Base-by-base conservation (phyloP, 1,140 invertebrate genomes). In the Carposina sasakii region DNA sequence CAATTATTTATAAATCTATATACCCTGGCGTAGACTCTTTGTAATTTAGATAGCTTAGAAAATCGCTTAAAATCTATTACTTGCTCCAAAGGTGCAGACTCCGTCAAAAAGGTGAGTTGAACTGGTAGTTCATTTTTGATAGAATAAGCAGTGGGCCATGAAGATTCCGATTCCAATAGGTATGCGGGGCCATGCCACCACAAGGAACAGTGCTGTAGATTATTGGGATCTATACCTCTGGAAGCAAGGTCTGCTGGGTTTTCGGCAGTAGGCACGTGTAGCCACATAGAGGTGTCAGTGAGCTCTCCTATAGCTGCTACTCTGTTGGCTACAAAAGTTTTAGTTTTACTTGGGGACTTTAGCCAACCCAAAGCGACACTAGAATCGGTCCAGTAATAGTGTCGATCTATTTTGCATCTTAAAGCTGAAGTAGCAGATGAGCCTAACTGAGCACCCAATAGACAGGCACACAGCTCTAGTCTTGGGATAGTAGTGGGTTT, bases 301-400 rank as follows among this genome's bases (percentile, higher is more conserved):
- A 65, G 16, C 12, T 70, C 57, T 34, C 67, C 48, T 20, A 83
- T 82, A 23, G 76, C 60, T 0, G 47, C 22, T 0, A 85, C 60
- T 28, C 77, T 41, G 54, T 87, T 78, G 0, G 49, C 62, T 1
- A 85, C 76, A 59, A 73, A 85, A 0, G 60, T 63, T 59, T 84
- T 72, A 49, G 67, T 63, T 23, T 54, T 44, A 5, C 50, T 46
- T 6, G 69, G 54, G 8, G 37, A 49, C 16, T 53, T 41, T 5
- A 86, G 49, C 79, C 79, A 86, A 4, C 56, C 22, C 15, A 86
- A 41, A 1, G 70, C 66, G 12, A 83, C 64, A 4, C 48, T 67
- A 0, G 79, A 85, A 59, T 86, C 82, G 3, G 66, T 57, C 64
- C 44, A 42, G 57, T 50, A 33, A 23, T 22, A 15, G 21, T 15